Base-by-base conservation (phyloP, 2,797 vertebrate species). In the Pelochelys cantorii region DNA sequence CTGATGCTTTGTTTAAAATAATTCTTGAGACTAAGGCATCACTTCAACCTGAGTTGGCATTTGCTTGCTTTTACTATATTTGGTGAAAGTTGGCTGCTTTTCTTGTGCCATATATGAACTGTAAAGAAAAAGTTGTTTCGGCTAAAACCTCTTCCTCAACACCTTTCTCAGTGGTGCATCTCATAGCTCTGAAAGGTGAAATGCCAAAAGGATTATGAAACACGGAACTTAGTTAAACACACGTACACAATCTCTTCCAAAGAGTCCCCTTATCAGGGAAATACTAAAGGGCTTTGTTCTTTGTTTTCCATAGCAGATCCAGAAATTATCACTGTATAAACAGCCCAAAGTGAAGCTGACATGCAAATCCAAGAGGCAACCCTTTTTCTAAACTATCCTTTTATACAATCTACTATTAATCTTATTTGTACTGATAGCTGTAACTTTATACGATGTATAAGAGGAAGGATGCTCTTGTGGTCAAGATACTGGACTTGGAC, bases 131-230 rank as follows among this genome's bases (percentile, higher is more conserved):
- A 34, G 34, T 75, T 62, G 55, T 48, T 87, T 87, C 92, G 83
- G 79, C 37, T 86, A 31, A 86, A 83, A 57, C 65, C 11, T 34
- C 22, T 93, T 3, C 59, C 83, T 56, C 74, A 62, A 81, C 65
- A 25, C 83, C 83, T n/a, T 57, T 7, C 37, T 20, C 22, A 71
- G 75, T 56, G 81, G 37, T n/a, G 20, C 20, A 31, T 57, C 71
- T 91, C 60, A 54, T 88, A 87, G 82, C 10, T 57, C 57, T 90
- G 93, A 53, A 27, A 94, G 95, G 60, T 20, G 11, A 86, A 94
- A 88, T 6, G 25, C 53, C 75, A 87, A 60, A 92, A 85, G 25
- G 54, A 71, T 94, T 83, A 83, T 93, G 81, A 90, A 92, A 93
- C 74, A 82, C 86, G 88, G 83, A 92, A 90, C 77, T 56, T 52